Conservation (phyloP, 2,888 invertebrate species). For the Trichogramma dendrolimi region DNA sequence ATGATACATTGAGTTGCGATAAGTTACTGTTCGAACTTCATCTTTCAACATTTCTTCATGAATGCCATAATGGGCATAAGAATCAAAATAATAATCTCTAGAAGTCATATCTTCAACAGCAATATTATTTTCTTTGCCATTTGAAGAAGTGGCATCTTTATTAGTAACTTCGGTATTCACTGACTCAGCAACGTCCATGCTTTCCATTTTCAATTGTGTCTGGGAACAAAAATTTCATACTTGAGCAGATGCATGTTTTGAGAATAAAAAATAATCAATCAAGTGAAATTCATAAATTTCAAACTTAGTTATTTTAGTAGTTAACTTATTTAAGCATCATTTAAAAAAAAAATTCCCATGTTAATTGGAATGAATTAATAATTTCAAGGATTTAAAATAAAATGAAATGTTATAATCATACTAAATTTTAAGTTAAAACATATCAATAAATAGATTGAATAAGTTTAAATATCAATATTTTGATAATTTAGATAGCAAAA, state of each 20-base stretch:
- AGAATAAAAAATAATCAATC: too few relatives aligned
- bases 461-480: too few relatives aligned
- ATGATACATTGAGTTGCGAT: slow-evolving; percentile 98
- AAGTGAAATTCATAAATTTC: too few relatives aligned
- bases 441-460: too few relatives aligned
- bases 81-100: slow-evolving; percentile 99
- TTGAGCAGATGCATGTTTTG: not conserved
- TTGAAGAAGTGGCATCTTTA: slow-evolving; percentile 46
- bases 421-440: too few relatives aligned
- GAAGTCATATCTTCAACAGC: slow-evolving; percentile 97
- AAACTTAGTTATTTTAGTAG: too few relatives aligned
- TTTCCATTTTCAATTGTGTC: slow-evolving; percentile 52
- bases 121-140: slow-evolving; percentile 50
- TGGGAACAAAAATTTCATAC: slow-evolving; percentile 31
- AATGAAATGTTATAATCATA: too few relatives aligned
- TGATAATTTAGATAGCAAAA: too few relatives aligned
- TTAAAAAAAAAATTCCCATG: too few relatives aligned
- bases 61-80: slow-evolving; percentile 99
- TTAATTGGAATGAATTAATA: too few relatives aligned
- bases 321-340: too few relatives aligned
- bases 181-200: slow-evolving; percentile 55
- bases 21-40: slow-evolving; percentile 96
- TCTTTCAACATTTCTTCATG: slow-evolving; percentile 99
- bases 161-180: slow-evolving; percentile 26
- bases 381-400: too few relatives aligned